Base-by-base conservation (phyloP, 2,888 invertebrate species). In the Trichogramma evanescens region DNA sequence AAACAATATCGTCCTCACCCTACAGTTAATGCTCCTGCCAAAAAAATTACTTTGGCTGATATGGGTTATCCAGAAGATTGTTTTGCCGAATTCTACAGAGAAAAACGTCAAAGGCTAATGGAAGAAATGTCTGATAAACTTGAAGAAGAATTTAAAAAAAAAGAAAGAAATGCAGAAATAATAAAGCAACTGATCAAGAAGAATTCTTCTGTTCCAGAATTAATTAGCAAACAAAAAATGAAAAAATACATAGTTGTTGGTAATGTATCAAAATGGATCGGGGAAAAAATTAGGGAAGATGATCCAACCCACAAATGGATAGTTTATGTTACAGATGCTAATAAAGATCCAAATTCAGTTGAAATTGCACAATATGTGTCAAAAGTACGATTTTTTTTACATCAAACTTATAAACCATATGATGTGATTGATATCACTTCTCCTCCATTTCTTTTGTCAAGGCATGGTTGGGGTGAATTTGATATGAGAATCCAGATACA, bases 381-480 rank as follows among this genome's bases (percentile, higher is more conserved):
- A 52, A 88, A 88, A 77, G 89, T 92, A 59, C 82, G 87, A 63
- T 92, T 93, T 71, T 85, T 88, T 66, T 80, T 95, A 58, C 93
- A 95, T 80, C 88, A 89, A 38, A 92, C 91, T 39, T 95, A 93
- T 79, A 85, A 88, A 61, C 94, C 94, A 4, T 89, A 93, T 74
- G 92, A 94, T 74, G 82, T 89, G 39, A 87, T 94, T 6, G 89
- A 90, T 74, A 80, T 94, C 6, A 82, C 82, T 87, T 89, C 85
- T 44, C 83, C 89, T 0, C 95, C 94, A 0, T 95, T 89, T 81
- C 91, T 93, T 78, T 76, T 95, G 59, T 86, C 89, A 0, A 82
- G 93, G 45, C 84, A 91, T 61, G 95, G 95, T 13, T 95, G 95
- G 95, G 95, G 95, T 8, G 94, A 95, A 80, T 95, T 95, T 79